Base-by-base conservation (phyloP, 2,888 invertebrate genomes). In the Diloba caeruleocephala region DNA sequence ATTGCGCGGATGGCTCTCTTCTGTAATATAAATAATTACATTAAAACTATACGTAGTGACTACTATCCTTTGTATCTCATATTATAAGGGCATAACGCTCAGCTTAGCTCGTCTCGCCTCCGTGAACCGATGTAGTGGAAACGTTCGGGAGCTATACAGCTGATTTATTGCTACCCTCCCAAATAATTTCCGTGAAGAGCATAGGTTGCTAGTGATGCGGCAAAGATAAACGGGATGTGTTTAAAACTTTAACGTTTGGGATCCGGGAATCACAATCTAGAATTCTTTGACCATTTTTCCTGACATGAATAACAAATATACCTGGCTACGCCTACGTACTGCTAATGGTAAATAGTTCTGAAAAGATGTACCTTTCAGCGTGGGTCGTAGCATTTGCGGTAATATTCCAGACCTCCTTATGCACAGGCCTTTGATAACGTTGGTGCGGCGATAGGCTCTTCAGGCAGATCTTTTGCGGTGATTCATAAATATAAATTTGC, bases 101-200 rank as follows among this genome's bases (percentile, higher is more conserved):
- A 23, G 32, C n/a, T 14, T 21, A 34, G 49, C 26, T 9, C n/a
- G 39, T 12, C 31, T 32, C 52, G 34, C 38, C 19, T 21, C 21
- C n/a, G 10, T 8, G 37, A 43, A 19, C 38, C 62, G 41, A 52
- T 72, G 60, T 60, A 60, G 43, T 67, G 64, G 58, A 67, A 67
- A 62, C 55, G 33, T 55, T 54, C 60, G 48, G 74, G 61, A 57
- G 57, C 58, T 54, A 61, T 62, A 59, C 57, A n/a, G 26, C 51
- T 68, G 73, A 74, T 73, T 71, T 74, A 74, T 63, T 48, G 41
- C 52, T 37, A 38, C 50, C 58, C 50, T 53, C 38, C 44, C 59
- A 42, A 55, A 69, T 74, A 55, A 71, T 73, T 53, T 52, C 54
- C 51, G 53, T 33, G 51, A 57, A 38, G 65, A 65, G 49, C 66